Conservation (phyloP, 2,113 vertebrate species). For the Bubalus kerabau region DNA sequence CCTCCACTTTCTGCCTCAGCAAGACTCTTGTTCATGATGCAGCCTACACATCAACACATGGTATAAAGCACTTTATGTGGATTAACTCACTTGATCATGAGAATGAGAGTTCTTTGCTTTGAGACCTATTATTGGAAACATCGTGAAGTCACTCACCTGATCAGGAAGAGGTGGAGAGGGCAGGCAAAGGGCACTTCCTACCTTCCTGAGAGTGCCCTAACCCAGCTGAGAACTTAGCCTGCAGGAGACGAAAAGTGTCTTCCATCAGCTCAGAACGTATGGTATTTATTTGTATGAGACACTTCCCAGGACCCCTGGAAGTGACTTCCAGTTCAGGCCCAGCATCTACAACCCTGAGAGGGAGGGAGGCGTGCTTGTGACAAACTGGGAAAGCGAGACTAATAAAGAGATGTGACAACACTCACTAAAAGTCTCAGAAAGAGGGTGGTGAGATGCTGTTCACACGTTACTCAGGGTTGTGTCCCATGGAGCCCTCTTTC, state of each 20-base stretch:
- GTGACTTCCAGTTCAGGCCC: not conserved
- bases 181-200: not conserved
- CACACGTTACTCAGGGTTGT: not conserved
- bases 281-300: not conserved
- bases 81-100: not conserved
- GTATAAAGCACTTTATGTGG: not conserved
- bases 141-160: not conserved
- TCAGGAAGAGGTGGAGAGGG: not conserved
- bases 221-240: not conserved
- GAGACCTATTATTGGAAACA: not conserved
- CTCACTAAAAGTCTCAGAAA: not conserved
- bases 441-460: not conserved
- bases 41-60: not conserved
- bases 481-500: not conserved
- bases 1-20: not conserved
- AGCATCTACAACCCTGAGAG: not conserved
- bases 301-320: not conserved
- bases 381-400: not conserved
- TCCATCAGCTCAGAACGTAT: not conserved
- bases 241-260: not conserved
- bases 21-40: not conserved
- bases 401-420: not conserved
- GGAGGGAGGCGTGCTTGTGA: not conserved
- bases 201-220: not conserved
- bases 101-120: not conserved